These are phyloP conservation scores for Rhimphoctona megacephalus DNA, from an alignment of 2,888 invertebrate genomes.

Conservation along the genomic window DNA sequence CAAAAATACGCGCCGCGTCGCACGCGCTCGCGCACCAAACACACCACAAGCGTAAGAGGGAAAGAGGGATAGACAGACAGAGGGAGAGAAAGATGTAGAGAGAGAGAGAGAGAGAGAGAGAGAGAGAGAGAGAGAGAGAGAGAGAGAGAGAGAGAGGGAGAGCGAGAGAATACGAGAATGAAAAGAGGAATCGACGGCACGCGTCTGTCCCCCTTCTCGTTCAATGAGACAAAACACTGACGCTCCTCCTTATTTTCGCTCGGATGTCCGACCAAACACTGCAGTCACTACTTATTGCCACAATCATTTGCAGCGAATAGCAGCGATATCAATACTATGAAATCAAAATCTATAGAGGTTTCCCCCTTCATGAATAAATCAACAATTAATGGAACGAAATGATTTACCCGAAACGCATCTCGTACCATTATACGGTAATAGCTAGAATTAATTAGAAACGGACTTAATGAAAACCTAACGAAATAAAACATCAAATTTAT, in stretches of 20 bases:
- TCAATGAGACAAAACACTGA: not conserved
- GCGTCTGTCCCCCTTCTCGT: slow-evolving; percentile 44
- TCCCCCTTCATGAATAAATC: not conserved
- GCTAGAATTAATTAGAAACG: not conserved
- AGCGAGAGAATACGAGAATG: slow-evolving; percentile 5
- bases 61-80: slow-evolving; percentile 18
- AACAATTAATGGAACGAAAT: not conserved
- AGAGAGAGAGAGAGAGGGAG: slow-evolving; percentile 2
- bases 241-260: slow-evolving; percentile 18
- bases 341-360: not conserved
- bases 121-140: slow-evolving; percentile 9
- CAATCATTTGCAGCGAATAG: not conserved
- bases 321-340: not conserved
- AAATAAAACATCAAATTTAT: not conserved
- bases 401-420: not conserved
- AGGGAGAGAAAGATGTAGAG: not conserved
- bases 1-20: slow-evolving; percentile 76
- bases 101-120: slow-evolving; percentile 8
- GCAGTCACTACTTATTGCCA: slow-evolving; percentile 37
- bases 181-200: slow-evolving; percentile 51
- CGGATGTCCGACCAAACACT: slow-evolving; percentile 56
- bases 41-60: slow-evolving; percentile 10
- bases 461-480: not conserved
- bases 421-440: not conserved
- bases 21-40: slow-evolving; percentile 61